Conservation (phyloP, 1,140 invertebrate species). For the Anoplophora glabripennis region DNA sequence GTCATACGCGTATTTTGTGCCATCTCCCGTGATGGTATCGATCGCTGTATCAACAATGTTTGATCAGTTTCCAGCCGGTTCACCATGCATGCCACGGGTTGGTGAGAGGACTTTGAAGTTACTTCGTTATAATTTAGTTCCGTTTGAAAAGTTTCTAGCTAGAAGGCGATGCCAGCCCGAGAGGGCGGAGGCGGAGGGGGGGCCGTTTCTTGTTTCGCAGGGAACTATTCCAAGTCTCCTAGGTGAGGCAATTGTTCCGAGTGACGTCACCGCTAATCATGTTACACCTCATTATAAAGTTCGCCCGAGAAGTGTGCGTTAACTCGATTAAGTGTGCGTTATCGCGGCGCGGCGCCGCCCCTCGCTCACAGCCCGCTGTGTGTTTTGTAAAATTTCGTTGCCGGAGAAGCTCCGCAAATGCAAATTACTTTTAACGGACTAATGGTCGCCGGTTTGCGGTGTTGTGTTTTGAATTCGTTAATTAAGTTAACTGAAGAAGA, state of each 20-base stretch:
- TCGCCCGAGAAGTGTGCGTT: constrained; percentile 30
- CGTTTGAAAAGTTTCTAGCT: constrained; percentile 36
- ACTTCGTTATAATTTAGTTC: constrained; percentile 40
- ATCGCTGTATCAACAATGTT: constrained; percentile 19
- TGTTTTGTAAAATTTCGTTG: constrained; percentile 3
- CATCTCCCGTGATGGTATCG: constrained; percentile 6
- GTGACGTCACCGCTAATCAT: constrained; percentile 43
- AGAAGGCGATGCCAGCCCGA: not conserved
- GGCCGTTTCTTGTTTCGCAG: constrained; percentile 26
- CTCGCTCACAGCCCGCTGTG: constrained; percentile 2
- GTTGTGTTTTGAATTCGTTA: constrained; percentile 1
- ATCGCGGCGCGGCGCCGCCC: constrained; percentile 2
- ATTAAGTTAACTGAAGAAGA: constrained; percentile 4
- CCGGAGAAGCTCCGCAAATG: constrained; percentile 13
- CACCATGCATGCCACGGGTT: constrained; percentile 10
- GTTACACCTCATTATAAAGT: constrained; percentile 44
- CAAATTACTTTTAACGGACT: constrained; percentile 18
- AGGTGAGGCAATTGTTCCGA: constrained; percentile 44
- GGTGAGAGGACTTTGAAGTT: constrained; percentile 34
- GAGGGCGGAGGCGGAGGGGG: constrained; percentile 6
- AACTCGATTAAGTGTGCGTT: constrained; percentile 30
- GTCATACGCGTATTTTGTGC: constrained; percentile 7
- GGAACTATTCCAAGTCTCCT: constrained; percentile 22
- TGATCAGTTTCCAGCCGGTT: constrained; percentile 4
- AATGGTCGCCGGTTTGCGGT: not conserved